Conservation (phyloP, 92 coral and sea anemone species). For the Zoanthus gigantus region DNA sequence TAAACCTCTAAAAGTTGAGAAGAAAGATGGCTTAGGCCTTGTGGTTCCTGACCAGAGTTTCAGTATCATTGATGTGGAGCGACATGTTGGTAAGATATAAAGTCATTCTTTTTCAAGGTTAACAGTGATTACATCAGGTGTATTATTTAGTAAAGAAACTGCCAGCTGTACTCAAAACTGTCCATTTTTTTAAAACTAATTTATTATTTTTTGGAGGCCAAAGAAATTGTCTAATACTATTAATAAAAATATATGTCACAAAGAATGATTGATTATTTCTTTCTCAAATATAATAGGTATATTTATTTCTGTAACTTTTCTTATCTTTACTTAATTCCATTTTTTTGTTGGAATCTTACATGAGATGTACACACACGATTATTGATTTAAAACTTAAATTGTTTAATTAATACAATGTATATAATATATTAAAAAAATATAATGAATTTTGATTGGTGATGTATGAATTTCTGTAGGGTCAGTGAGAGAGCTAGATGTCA, state of each 20-base stretch:
- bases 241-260: background rate
- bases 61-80: conserved; percentile 86
- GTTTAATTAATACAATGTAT: too few species aligned
- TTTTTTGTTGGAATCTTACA: too few species aligned
- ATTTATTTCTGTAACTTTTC: too few species aligned
- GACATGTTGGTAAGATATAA: conserved; percentile 82
- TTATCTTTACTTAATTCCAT: too few species aligned
- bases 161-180: background rate
- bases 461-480: conserved; percentile 62
- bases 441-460: too few species aligned
- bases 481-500: conserved; percentile 93
- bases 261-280: background rate
- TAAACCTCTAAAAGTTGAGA: conserved; percentile 78
- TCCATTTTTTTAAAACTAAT: background rate
- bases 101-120: background rate
- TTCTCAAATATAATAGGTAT: background rate
- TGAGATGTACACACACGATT: too few species aligned
- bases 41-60: conserved; percentile 80
- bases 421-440: too few species aligned
- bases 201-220: background rate
- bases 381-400: too few species aligned
- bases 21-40: conserved; percentile 90
- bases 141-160: background rate
- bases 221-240: background rate
- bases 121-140: background rate